A percentile compares a stretch with the other conserved stretches of the same genome.
phyloP scores from a whole-genome alignment of 2,113 vertebrate species.

The Chaetodon auriga region DNA sequence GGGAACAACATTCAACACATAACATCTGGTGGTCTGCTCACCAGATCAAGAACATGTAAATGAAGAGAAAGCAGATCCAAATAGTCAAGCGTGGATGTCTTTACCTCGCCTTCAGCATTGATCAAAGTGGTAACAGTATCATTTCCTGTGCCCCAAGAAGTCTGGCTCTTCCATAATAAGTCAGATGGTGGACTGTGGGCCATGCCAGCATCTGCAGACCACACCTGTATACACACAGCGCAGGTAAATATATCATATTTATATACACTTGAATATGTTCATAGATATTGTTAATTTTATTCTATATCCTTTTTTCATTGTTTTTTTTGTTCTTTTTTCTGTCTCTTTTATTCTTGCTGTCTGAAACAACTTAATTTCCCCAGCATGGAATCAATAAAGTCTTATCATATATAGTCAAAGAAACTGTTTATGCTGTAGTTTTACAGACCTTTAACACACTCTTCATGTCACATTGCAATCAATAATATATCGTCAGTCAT shows the following conservation, averaged over 20 bases:
- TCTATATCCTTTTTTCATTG: too few relatives aligned
- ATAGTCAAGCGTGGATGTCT: not conserved
- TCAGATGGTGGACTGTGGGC: slow-evolving; percentile 92
- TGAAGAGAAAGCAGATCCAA: not conserved
- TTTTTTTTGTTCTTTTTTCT: too few relatives aligned
- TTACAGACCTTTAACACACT: too few relatives aligned
- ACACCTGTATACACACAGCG: slow-evolving; percentile 84
- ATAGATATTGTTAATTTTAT: too few relatives aligned
- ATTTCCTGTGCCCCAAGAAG: slow-evolving; percentile 91
- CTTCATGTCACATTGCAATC: not conserved
- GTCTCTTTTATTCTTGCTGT: too few relatives aligned
- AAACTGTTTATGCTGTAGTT: too few relatives aligned
- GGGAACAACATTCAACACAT: not conserved
- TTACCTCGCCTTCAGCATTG: slow-evolving; percentile 91
- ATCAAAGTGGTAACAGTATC: slow-evolving; percentile 87
- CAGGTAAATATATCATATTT: not conserved
- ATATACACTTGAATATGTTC: too few relatives aligned
- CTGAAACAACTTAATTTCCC: too few relatives aligned
- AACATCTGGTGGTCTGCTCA: not conserved
- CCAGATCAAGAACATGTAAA: not conserved
- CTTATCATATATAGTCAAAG: too few relatives aligned
- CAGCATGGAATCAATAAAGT: too few relatives aligned
- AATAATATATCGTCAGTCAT: not conserved
- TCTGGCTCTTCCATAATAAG: slow-evolving; percentile 95
- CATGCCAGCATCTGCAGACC: slow-evolving; percentile 91